A percentile compares a stretch with the other conserved stretches of the same genome.
Conservation (phyloP, 2,888 invertebrate species). For the Pristionchus fissidentatus region DNA sequence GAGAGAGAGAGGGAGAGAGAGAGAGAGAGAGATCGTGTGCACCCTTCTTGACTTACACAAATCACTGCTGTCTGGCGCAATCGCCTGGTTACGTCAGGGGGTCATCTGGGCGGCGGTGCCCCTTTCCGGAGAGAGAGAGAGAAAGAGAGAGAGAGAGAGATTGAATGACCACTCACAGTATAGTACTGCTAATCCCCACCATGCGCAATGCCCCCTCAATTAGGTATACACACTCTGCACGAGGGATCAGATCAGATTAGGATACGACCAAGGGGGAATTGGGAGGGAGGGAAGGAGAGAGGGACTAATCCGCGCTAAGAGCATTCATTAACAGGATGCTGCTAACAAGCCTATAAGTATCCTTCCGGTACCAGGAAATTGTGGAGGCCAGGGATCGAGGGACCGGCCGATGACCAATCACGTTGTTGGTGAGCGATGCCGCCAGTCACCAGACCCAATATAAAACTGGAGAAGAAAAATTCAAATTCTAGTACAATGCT, state of each 20-base stretch:
- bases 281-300: not conserved
- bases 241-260: not conserved
- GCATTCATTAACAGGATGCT: no score
- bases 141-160: not conserved
- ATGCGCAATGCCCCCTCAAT: slow-evolving; percentile 14
- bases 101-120: not conserved
- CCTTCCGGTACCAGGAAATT: no score
- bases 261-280: not conserved
- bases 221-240: not conserved
- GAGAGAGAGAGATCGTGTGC: not conserved
- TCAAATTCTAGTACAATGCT: no score
- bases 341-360: no score
- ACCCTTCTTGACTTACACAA: not conserved
- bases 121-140: not conserved
- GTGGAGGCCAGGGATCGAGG: no score
- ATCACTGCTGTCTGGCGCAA: not conserved
- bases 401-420: no score
- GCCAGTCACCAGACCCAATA: no score
- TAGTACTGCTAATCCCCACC: not conserved
- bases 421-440: no score
- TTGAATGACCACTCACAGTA: not conserved
- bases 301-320: no score
- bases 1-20: no score
- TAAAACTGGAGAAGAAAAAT: no score
- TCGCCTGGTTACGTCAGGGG: not conserved